phyloP scores from a whole-genome alignment of 1,140 invertebrate species.

The Drosophila nigrodunni region DNA sequence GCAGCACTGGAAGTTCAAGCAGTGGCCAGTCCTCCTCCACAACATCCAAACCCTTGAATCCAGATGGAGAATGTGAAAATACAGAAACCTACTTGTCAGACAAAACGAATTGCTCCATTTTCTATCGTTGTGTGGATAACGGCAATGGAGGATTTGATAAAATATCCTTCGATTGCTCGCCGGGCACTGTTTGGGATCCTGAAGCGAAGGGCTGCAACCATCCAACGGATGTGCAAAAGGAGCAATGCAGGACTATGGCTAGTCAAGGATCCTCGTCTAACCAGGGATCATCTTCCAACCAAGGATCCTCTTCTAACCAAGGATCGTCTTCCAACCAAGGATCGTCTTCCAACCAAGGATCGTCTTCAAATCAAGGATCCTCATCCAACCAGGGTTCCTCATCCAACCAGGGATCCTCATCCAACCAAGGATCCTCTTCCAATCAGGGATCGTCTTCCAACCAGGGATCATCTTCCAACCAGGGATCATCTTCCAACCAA shows the following conservation, averaged over 20 bases:
- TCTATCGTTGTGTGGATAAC: constrained; percentile 89
- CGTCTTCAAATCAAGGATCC: constrained; percentile 40
- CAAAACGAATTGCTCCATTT: constrained; percentile 86
- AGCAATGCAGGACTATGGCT: constrained; percentile 86
- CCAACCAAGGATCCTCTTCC: constrained; percentile 45
- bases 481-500: constrained; percentile 51
- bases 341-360: constrained; percentile 46
- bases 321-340: constrained; percentile 51
- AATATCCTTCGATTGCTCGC: constrained; percentile 87
- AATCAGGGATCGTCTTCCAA: constrained; percentile 53
- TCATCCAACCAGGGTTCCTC: constrained; percentile 53
- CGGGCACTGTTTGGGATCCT: constrained; percentile 87
- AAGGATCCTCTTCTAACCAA: constrained; percentile 40
- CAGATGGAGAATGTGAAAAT: constrained; percentile 85
- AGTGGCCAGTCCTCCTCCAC: constrained; percentile 34
- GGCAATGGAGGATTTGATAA: constrained; percentile 86
- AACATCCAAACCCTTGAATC: constrained; percentile 62
- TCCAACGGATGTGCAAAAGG: constrained; percentile 87
- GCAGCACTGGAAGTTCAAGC: constrained; percentile 25
- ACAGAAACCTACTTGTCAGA: constrained; percentile 87
- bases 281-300: constrained; percentile 46
- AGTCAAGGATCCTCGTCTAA: constrained; percentile 25
- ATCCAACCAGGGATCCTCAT: constrained; percentile 43
- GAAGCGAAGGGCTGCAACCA: constrained; percentile 84
- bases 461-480: constrained; percentile 40